Base-by-base conservation (phyloP, 2,113 vertebrate genomes). In the Regulus satrapa region DNA sequence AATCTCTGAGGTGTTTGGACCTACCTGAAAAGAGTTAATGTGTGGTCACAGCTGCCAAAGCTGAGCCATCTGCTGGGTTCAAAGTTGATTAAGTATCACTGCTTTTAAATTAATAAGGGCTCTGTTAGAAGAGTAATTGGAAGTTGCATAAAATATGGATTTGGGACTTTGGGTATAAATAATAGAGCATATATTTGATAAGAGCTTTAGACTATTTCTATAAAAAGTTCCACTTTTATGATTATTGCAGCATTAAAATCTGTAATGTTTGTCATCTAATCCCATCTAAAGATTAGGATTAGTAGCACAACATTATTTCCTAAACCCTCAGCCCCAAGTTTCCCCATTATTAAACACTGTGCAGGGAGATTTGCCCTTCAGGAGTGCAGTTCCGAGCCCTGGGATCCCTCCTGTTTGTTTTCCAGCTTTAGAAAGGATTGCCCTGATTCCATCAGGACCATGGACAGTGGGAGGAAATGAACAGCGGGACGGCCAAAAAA, bases 121-220 rank as follows among this genome's bases (percentile, higher is more conserved):
- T 56, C 7, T 64, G 71, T 67, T 88, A 74, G 88, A 61, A 75
- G 79, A 91, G 85, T 88, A 95, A 94, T 80, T 91, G 80, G 56
- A 95, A 96, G 59, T 92, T 88, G 91, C 89, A 73, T 95, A 89
- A 96, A 96, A 95, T 55, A 91, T 5, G 28, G 85, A 93, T 96
- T 95, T 81, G 54, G 38, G 68, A 12, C 56, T 88, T 82, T 24
- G 49, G 45, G 28, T 49, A 64, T 80, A 75, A 92, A 96, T 85
- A 92, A 74, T 77, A 56, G 48, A 92, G 79, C 18, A 32, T 34
- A 62, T 38, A 43, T 92, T 95, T 89, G 83, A 74, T 83, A 83
- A 94, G 58, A 68, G 79, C 67, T 96, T 95, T 46, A 34, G 67
- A 76, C 20, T 32, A 62, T 79, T 94, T 89, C 88, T 55, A 55